Conservation (phyloP, 1,140 invertebrate species). For the Hyphantria cunea region DNA sequence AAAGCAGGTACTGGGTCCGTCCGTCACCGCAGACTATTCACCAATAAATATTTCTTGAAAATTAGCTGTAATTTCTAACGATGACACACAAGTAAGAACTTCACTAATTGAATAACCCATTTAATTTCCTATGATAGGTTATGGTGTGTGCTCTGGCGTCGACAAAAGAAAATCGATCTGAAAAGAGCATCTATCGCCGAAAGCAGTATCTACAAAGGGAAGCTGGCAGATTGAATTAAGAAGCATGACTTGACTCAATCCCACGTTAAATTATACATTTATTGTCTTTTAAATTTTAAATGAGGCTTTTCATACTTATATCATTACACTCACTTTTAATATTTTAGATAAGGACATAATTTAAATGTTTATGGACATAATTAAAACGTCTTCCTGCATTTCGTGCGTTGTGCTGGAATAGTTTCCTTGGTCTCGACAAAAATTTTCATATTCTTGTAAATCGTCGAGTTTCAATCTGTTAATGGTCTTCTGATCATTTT, state of each 20-base stretch:
- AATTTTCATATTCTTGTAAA: constrained; percentile 87
- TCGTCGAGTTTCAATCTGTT: constrained; percentile 90
- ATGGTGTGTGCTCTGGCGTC: constrained; percentile 45
- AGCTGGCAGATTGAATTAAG: not conserved
- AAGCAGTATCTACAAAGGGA: constrained; percentile 3
- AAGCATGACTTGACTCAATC: not conserved
- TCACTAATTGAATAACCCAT: no score
- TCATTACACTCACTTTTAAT: not conserved
- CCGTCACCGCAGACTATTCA: no score
- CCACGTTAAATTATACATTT: no score
- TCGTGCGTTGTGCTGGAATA: constrained; percentile 77
- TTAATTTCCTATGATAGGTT: constrained; percentile 33
- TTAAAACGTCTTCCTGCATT: constrained; percentile 77
- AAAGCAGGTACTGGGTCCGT: no score
- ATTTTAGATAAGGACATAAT: not conserved
- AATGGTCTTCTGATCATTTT: constrained; percentile 89
- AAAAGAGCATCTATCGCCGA: constrained; percentile 7
- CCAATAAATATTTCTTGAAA: no score
- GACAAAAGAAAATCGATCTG: constrained; percentile 12
- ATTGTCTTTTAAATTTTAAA: no score
- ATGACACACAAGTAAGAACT: no score
- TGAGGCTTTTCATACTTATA: no score
- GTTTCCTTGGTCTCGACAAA: constrained; percentile 75
- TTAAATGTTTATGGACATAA: constrained; percentile 29
- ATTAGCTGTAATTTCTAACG: no score